These are phyloP conservation scores for Halocaridina rubra DNA, from an alignment of 2,888 invertebrate genomes.

Conservation along the genomic window DNA sequence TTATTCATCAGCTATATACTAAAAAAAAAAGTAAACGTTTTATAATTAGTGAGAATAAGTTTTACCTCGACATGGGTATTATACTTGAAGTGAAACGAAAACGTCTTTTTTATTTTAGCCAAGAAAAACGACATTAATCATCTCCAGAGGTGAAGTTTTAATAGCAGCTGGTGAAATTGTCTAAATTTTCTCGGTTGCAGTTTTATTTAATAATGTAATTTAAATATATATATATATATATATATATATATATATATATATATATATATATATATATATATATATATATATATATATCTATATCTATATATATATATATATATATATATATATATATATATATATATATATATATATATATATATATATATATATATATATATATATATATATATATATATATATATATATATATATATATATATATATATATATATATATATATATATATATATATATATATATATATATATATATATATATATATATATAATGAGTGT, in stretches of 20 bases:
- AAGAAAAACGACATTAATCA: too few species aligned
- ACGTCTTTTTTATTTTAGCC: too few species aligned
- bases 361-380: slow-evolving; percentile 8
- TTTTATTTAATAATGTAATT: not conserved
- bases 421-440: slow-evolving; percentile 8
- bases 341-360: slow-evolving; percentile 8
- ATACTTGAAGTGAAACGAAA: too few species aligned
- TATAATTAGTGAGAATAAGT: too few species aligned
- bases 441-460: not conserved
- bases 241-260: slow-evolving; percentile 8
- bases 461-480: not conserved
- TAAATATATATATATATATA: not conserved
- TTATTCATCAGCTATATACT: too few species aligned
- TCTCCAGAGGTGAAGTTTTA: too few species aligned
- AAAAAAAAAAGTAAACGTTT: too few species aligned
- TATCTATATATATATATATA: slow-evolving; percentile 8
- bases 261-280: slow-evolving; percentile 8
- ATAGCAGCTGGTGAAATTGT: too few species aligned
- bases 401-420: slow-evolving; percentile 8
- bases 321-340: slow-evolving; percentile 8
- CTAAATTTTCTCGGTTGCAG: too few species aligned
- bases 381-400: slow-evolving; percentile 8
- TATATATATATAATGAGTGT: too few species aligned
- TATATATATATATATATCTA: slow-evolving; percentile 8
- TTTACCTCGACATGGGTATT: too few species aligned